These are phyloP conservation scores for Vulpes lagopus DNA, from an alignment of 2,113 vertebrate genomes.

Conservation along the genomic window DNA sequence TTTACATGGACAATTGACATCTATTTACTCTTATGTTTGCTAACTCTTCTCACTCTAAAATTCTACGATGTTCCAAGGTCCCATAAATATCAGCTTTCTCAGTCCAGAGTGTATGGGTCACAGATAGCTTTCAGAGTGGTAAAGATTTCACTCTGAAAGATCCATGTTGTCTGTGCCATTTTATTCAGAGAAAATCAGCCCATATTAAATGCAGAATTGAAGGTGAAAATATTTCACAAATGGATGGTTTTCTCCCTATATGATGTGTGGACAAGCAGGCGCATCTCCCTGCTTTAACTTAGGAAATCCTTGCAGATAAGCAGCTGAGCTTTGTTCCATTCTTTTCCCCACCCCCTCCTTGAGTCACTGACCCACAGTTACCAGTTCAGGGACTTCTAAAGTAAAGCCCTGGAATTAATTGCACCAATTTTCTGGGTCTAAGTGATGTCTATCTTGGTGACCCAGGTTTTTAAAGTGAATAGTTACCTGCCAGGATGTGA, in stretches of 20 bases:
- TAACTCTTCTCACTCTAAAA: neutral
- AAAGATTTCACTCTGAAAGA: neutral
- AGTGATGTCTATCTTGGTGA: slow-evolving; percentile 71
- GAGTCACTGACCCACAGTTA: slow-evolving; percentile 64
- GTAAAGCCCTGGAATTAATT: slow-evolving; percentile 73
- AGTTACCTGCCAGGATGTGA: slow-evolving; percentile 62
- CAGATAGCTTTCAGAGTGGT: neutral
- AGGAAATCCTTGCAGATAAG: neutral
- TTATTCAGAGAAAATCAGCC: neutral
- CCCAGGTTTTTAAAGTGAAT: slow-evolving; percentile 66
- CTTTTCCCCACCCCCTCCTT: neutral
- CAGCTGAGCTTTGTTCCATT: neutral
- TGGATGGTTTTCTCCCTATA: neutral
- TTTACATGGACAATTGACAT: neutral
- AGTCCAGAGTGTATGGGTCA: neutral
- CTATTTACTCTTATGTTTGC: neutral
- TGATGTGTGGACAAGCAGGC: neutral
- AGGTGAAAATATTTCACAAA: neutral
- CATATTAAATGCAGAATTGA: neutral
- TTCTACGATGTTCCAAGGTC: neutral
- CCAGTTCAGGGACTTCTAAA: slow-evolving; percentile 72
- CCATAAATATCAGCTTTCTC: neutral
- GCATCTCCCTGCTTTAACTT: neutral
- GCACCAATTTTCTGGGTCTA: slow-evolving; percentile 74
- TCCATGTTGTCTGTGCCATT: neutral